Evolutionary conservation across 2,888 invertebrate species (phyloP).

Genomic region (Plutella xylostella): DNA sequence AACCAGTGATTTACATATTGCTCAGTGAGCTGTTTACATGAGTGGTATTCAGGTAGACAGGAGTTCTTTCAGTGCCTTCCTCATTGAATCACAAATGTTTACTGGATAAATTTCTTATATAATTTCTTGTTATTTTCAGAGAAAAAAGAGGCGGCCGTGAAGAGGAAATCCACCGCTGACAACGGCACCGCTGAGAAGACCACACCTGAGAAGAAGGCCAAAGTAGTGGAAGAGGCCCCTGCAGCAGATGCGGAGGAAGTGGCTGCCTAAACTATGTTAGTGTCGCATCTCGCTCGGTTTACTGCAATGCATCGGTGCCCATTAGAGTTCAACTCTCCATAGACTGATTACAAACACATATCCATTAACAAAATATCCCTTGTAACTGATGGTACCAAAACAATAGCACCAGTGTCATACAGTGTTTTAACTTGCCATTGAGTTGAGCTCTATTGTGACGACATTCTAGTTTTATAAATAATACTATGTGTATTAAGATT

Average conservation of each 20-base stretch:
- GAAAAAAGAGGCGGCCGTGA: conserved; percentile 67
- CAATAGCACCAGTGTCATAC: too few relatives aligned
- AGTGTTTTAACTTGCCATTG: too few relatives aligned
- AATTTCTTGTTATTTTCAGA: conserved; percentile 38
- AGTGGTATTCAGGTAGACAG: too few relatives aligned
- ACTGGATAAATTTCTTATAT: conserved; percentile 8
- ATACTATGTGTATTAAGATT: conserved; percentile 56
- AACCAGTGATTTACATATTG: too few relatives aligned
- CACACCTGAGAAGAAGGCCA: conserved; percentile 80
- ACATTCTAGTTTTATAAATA: conserved; percentile 43
- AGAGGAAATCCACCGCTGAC: conserved; percentile 76
- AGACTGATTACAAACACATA: conserved; percentile 30
- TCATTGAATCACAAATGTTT: background rate
- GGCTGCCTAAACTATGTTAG: conserved; percentile 31
- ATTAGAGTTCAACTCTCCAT: conserved; percentile 54
- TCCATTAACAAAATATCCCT: conserved; percentile 29
- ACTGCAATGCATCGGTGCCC: conserved; percentile 63
- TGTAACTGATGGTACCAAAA: too few relatives aligned
- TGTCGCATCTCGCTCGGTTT: conserved; percentile 43
- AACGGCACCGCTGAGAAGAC: conserved; percentile 67
- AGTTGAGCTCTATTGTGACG: conserved; percentile 62
- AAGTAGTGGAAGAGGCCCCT: conserved; percentile 71
- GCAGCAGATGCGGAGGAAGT: conserved; percentile 69
- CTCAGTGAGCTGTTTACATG: too few relatives aligned
- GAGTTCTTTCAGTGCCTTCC: too few relatives aligned